These are phyloP conservation scores for Scalopus aquaticus DNA, from an alignment of 2,113 vertebrate genomes.

Conservation along the genomic window DNA sequence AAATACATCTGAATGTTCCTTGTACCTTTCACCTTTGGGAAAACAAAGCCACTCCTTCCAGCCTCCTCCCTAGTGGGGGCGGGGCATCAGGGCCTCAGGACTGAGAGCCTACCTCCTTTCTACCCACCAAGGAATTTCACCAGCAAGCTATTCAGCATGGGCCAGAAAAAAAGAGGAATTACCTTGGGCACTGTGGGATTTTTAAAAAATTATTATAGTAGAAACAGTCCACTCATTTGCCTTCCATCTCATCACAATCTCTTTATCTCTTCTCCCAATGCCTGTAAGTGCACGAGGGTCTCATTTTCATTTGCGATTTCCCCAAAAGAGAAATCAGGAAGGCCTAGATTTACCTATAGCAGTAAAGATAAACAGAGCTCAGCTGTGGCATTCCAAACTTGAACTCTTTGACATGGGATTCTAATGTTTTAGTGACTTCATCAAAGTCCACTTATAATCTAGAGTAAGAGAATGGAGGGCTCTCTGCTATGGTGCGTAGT, in stretches of 20 bases:
- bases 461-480: not conserved
- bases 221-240: not conserved
- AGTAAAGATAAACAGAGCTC: not conserved
- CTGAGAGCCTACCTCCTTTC: not conserved
- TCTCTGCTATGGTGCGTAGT: not conserved
- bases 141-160: not conserved
- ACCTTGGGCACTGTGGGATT: not conserved
- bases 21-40: conserved; percentile 57
- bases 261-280: not conserved
- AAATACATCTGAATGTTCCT: conserved; percentile 54
- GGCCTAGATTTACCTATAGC: not conserved
- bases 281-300: not conserved
- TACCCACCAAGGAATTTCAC: not conserved
- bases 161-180: not conserved
- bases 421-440: not conserved
- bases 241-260: not conserved
- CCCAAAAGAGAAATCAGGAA: not conserved
- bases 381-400: not conserved
- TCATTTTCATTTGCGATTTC: not conserved
- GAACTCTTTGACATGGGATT: not conserved
- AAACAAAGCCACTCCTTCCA: conserved; percentile 21
- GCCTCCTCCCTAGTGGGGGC: not conserved
- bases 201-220: not conserved
- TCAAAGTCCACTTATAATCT: not conserved
- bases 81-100: not conserved